Conservation (phyloP, 1,140 invertebrate genomes). For the Papilio glaucus region DNA sequence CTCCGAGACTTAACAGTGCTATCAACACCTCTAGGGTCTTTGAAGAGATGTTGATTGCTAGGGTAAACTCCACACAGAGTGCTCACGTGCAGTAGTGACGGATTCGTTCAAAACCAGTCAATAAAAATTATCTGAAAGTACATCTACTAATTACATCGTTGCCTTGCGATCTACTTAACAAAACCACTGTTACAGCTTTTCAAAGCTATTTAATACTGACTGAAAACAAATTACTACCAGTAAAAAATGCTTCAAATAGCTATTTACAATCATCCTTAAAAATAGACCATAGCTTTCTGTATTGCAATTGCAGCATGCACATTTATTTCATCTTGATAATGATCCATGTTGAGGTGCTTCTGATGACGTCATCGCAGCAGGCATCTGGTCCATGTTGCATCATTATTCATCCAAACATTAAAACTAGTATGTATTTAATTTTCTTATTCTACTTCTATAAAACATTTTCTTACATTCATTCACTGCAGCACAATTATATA, state of each 20-base stretch:
- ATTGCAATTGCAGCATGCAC: background rate
- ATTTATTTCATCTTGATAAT: background rate
- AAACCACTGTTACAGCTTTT: background rate
- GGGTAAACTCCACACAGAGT: background rate
- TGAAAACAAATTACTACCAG: background rate
- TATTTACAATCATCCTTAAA: background rate
- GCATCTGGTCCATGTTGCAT: background rate
- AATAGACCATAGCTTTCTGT: background rate
- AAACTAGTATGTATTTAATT: background rate
- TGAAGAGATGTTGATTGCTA: no score
- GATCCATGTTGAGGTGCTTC: background rate
- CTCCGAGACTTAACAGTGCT: no score
- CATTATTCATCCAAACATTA: background rate
- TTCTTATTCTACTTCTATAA: slow-evolving; percentile 2
- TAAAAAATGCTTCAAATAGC: slow-evolving; percentile 3
- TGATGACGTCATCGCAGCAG: background rate
- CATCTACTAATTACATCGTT: background rate
- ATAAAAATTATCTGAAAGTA: background rate
- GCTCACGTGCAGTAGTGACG: no score
- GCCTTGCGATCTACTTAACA: background rate
- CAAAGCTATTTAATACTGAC: background rate
- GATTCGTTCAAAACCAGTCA: background rate
- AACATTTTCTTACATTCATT: background rate
- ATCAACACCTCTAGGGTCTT: no score
- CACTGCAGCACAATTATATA: background rate